Base-by-base conservation (phyloP, 2,888 invertebrate species). In the Caenorhabditis sp. region DNA sequence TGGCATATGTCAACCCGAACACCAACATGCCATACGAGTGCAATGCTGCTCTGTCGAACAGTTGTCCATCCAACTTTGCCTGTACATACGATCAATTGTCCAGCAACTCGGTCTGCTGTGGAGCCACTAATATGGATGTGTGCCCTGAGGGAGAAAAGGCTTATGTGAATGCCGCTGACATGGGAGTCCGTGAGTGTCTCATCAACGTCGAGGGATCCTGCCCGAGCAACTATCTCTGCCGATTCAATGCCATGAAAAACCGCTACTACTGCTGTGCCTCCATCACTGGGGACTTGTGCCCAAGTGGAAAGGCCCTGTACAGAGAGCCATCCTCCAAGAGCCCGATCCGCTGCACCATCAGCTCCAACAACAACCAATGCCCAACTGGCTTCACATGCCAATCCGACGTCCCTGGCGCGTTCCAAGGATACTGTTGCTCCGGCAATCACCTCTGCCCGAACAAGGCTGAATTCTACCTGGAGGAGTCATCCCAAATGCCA, bases 131-230 rank as follows among this genome's bases (percentile, higher is more conserved):
- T 67, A 88, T 89, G 89, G 90, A 89, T 28, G 91, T 91, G 6
- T 91, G 91, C 62, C 90, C 91, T 18, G 90, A 90, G 24, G 89
- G 89, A 55, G 91, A 91, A 77, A 90, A 90, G 74, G 91, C 91
- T 47, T 91, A 90, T 79, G 89, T 91, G n/a, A 89, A 91, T 58
- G 89, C 90, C 1, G 87, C 85, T 35, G 90, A 90, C 69, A 89
- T 90, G 89, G 84, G 85, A 51, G 89, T 89, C 20, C 84, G 89
- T 11, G 90, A 91, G 64, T 91, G 91, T 79, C 81, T 90, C 28
- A 90, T 90, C 85, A 91, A 90, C 68, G 88, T 91, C 20, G 90
- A 90, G 51, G 85, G 88, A 58, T 86, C 87, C 26, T 91, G 91
- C 67, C 90, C 91, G 20, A 69, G 83, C 67, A 89, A 88, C 85